Conservation (phyloP, 1,140 invertebrate species). For the Caenorhabditis latens region DNA sequence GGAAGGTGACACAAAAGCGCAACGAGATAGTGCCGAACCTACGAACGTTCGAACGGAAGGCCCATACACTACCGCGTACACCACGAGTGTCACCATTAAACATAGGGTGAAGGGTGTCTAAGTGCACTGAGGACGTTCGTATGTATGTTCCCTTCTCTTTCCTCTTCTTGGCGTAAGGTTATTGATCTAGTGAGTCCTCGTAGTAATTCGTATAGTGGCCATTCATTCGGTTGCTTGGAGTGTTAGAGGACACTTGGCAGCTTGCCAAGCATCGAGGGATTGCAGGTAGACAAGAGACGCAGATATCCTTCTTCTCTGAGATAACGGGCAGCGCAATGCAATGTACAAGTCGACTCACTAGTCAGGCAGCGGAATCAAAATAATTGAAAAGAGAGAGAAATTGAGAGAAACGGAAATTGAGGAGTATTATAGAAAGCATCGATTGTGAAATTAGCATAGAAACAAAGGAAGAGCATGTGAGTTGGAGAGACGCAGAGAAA, state of each 20-base stretch:
- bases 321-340: conserved; percentile 21
- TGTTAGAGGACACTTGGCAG: conserved; percentile 6
- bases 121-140: neutral
- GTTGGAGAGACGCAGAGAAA: neutral
- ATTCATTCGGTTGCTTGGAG: neutral
- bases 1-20: conserved; percentile 41
- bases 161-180: neutral
- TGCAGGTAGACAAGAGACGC: conserved; percentile 15
- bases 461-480: neutral
- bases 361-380: conserved; percentile 18
- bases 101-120: neutral
- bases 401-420: conserved; percentile 17
- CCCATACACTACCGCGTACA: neutral
- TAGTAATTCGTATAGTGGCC: conserved; percentile 29
- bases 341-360: conserved; percentile 26
- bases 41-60: neutral
- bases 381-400: neutral
- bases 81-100: conserved; percentile 29
- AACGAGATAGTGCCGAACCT: conserved; percentile 1
- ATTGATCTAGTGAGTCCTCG: neutral
- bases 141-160: neutral
- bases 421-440: conserved; percentile 4
- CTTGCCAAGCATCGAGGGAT: neutral
- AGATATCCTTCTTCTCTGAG: conserved; percentile 5
- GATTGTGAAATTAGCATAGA: neutral